phyloP scores from a whole-genome alignment of 2,888 invertebrate species.

The Tachina fera region DNA sequence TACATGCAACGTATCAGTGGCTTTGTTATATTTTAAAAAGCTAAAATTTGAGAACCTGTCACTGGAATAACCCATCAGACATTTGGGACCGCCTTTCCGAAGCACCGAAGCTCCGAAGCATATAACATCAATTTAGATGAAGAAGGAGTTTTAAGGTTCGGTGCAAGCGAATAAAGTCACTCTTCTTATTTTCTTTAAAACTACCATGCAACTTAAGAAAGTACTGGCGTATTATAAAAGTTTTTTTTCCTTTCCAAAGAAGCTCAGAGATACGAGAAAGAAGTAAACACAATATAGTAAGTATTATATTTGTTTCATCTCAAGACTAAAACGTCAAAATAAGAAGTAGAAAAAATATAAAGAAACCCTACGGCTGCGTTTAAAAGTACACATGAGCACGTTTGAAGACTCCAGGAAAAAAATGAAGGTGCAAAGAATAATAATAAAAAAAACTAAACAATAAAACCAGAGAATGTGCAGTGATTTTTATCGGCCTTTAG shows the following conservation, averaged over 20 bases:
- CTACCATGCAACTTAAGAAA: constrained; percentile 45
- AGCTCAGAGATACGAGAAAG: constrained; percentile 38
- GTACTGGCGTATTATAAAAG: constrained; percentile 53
- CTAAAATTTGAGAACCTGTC: no score
- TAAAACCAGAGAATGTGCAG: constrained; percentile 50
- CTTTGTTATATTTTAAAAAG: no score
- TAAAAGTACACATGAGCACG: constrained; percentile 68
- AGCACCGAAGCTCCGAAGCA: no score
- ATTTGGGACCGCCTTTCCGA: no score
- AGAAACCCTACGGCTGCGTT: constrained; percentile 66
- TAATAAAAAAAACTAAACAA: constrained; percentile 24
- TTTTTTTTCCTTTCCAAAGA: constrained; percentile 63
- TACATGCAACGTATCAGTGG: no score
- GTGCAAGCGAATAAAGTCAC: not conserved
- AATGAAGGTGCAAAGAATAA: constrained; percentile 52
- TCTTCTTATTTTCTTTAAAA: not conserved
- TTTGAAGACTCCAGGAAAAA: constrained; percentile 44
- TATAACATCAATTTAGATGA: not conserved
- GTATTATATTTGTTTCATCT: constrained; percentile 6
- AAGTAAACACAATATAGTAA: not conserved
- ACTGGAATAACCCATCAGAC: no score
- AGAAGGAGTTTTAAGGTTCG: not conserved
- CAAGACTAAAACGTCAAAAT: constrained; percentile 27
- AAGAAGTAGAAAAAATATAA: constrained; percentile 26
- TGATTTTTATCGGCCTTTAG: constrained; percentile 69